Evolutionary conservation across 2,888 invertebrate species (phyloP).

Genomic region (Leptopterna dolabrata): DNA sequence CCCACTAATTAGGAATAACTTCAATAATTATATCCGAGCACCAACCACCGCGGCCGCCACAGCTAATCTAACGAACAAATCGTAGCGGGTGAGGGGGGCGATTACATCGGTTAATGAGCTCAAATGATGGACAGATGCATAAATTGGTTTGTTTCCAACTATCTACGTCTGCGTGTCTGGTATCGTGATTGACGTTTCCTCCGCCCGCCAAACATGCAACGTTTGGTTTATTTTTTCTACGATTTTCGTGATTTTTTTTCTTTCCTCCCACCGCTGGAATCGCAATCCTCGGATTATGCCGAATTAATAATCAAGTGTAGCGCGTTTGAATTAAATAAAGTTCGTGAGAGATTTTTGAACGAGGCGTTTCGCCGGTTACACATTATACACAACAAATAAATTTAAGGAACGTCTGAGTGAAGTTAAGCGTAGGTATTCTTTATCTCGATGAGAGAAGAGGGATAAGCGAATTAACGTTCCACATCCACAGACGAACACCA

Average conservation of each 20-base stretch:
- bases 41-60: not conserved
- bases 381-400: no score
- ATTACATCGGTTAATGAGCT: constrained; percentile 32
- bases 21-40: constrained; percentile 10
- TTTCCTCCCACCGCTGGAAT: not conserved
- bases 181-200: constrained; percentile 50
- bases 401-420: no score
- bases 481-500: no score
- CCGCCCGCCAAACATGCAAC: constrained; percentile 35
- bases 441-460: no score
- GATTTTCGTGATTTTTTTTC: not conserved
- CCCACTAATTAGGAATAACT: constrained; percentile 39
- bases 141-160: constrained; percentile 37
- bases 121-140: constrained; percentile 51
- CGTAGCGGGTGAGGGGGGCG: not conserved
- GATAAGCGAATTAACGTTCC: no score
- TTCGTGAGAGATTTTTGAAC: not conserved
- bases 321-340: not conserved
- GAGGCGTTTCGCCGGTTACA: not conserved
- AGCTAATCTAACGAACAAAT: constrained; percentile 32
- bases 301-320: not conserved
- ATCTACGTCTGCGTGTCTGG: constrained; percentile 38
- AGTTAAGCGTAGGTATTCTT: no score
- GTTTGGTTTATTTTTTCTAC: constrained; percentile 36
- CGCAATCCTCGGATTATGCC: not conserved